Conservation (phyloP, 2,888 invertebrate genomes). For the Drosophila dives region DNA sequence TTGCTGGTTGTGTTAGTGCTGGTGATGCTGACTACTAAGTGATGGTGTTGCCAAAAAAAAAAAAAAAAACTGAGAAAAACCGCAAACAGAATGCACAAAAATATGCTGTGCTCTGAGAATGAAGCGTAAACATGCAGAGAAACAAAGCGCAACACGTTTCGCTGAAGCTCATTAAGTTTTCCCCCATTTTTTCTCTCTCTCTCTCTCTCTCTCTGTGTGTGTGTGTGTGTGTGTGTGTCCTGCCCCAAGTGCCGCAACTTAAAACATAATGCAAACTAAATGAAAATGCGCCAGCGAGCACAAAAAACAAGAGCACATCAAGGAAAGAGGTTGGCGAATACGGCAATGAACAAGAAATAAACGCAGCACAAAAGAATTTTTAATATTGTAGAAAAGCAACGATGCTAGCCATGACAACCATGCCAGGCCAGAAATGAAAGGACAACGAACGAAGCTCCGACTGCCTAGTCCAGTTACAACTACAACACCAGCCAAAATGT, state of each 20-base stretch:
- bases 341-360: slow-evolving; percentile 23
- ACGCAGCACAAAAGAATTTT: slow-evolving; percentile 58
- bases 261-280: slow-evolving; percentile 64
- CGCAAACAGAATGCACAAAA: slow-evolving; percentile 3
- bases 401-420: slow-evolving; percentile 44
- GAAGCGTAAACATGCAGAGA: slow-evolving; percentile 8
- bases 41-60: slow-evolving; percentile 12
- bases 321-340: slow-evolving; percentile 3
- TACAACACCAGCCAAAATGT: neutral
- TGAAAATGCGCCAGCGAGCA: slow-evolving; percentile 47
- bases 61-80: slow-evolving; percentile 6
- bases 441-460: slow-evolving; percentile 21
- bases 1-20: slow-evolving; percentile 1
- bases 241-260: slow-evolving; percentile 44
- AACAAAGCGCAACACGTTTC: slow-evolving; percentile 59
- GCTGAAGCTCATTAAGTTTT: slow-evolving; percentile 56
- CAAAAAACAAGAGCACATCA: slow-evolving; percentile 8
- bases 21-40: slow-evolving; percentile 3
- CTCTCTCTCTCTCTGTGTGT: neutral
- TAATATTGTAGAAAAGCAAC: slow-evolving; percentile 54
- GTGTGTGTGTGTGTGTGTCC: slow-evolving; percentile 16
- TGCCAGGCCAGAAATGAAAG: slow-evolving; percentile 3
- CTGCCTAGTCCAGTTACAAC: neutral
- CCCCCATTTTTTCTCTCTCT: slow-evolving; percentile 7
- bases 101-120: neutral